phyloP scores from a whole-genome alignment of 2,797 vertebrate genomes.

The Lepus townsendii region DNA sequence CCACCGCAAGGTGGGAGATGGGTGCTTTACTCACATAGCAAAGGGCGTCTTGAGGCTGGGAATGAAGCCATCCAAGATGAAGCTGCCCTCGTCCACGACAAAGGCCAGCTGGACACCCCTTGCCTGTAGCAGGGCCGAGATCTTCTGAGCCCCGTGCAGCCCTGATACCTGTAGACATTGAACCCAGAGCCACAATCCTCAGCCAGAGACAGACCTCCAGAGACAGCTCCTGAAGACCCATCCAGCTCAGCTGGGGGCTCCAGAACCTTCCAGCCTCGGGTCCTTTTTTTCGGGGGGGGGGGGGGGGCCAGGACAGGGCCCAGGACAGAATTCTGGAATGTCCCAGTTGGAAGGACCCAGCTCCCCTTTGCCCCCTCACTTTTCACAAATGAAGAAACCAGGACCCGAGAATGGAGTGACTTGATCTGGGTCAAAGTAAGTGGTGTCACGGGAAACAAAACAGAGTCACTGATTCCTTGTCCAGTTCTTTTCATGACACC shows the following conservation, averaged over 20 bases:
- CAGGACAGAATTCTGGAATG: not conserved
- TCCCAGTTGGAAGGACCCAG: not conserved
- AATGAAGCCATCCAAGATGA: slow-evolving; percentile 91
- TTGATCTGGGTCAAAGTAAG: not conserved
- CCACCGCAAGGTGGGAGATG: not conserved
- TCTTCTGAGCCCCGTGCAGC: slow-evolving; percentile 90
- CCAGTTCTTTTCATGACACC: not conserved
- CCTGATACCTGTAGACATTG: slow-evolving; percentile 90
- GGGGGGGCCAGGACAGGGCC: not conserved
- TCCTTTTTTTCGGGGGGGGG: not conserved
- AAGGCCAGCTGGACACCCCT: slow-evolving; percentile 92
- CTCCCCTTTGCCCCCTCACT: not conserved
- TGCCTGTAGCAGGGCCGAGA: slow-evolving; percentile 92
- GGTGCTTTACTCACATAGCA: slow-evolving; percentile 92
- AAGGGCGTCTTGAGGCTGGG: slow-evolving; percentile 91
- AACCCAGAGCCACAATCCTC: not conserved
- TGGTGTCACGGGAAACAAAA: not conserved
- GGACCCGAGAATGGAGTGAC: not conserved
- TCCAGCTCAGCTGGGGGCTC: not conserved
- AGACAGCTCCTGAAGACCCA: not conserved
- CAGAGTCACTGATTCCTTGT: not conserved
- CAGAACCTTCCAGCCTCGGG: not conserved
- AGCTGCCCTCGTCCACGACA: slow-evolving; percentile 94
- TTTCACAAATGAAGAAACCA: slow-evolving; percentile 40
- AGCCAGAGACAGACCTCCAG: not conserved